Conservation (phyloP, 2,797 vertebrate genomes). For the Anableps anableps region DNA sequence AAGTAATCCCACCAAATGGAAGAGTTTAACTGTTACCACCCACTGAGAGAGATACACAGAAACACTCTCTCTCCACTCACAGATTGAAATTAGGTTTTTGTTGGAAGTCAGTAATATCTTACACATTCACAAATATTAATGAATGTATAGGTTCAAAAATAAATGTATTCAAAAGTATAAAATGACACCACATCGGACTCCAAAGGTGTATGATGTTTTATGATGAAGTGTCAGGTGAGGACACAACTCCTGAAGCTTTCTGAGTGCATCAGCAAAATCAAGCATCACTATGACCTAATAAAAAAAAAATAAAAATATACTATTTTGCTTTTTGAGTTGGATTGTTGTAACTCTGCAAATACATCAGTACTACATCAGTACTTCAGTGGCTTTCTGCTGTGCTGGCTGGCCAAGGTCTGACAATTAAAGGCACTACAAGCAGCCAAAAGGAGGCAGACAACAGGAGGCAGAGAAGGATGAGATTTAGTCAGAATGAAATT, state of each 20-base stretch:
- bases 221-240: not conserved
- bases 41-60: slow-evolving; percentile 53
- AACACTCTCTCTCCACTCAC: slow-evolving; percentile 16
- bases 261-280: slow-evolving; percentile 41
- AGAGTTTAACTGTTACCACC: slow-evolving; percentile 75
- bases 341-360: slow-evolving; percentile 29
- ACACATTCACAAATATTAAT: not conserved
- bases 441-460: slow-evolving; percentile 46
- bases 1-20: slow-evolving; percentile 76
- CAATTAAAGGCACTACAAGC: slow-evolving; percentile 43
- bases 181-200: slow-evolving; percentile 10
- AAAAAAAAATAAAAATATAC: not conserved
- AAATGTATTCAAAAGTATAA: not conserved
- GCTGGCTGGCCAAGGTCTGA: slow-evolving; percentile 33
- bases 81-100: not conserved
- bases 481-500: slow-evolving; percentile 20
- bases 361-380: slow-evolving; percentile 27
- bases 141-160: not conserved
- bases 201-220: slow-evolving; percentile 1
- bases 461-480: slow-evolving; percentile 39
- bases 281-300: not conserved
- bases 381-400: slow-evolving; percentile 38
- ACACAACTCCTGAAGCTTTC: slow-evolving; percentile 9
- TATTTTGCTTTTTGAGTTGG: slow-evolving; percentile 21
- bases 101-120: not conserved